Evolutionary conservation across 2,888 invertebrate species (phyloP), one percentile per base, ranked within the genome.

Genomic region (Beris morrisii): DNA sequence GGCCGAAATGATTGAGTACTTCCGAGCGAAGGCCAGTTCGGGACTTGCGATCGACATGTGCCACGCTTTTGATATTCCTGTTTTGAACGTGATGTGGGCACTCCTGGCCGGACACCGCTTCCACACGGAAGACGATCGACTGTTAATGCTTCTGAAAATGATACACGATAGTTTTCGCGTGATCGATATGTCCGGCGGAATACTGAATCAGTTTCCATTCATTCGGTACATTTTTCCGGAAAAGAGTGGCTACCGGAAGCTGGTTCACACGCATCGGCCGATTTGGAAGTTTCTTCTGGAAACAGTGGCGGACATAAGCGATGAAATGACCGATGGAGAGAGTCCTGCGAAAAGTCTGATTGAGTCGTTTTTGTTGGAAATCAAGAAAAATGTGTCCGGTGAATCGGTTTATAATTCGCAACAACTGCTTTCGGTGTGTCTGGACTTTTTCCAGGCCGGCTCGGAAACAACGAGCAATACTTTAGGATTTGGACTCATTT

Each of bases 1-100:
- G 13, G 70, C 72, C 4, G 80, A 80, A 55, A 79, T 90, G 38
- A 75, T 88, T 2, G 75, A 81, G 9, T 77, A 77, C 71, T 83
- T 83, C 43, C 77, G 75, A 45, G 75, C 71, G 13, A 79, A 76
- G 66, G 72, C 69, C 1, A 74, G 70, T 28, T 75, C 70, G 70
- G 61, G 22, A 32, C 22, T 53, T 38, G 78, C 84, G 0, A 79
- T 88, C 0, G 77, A 78, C 52, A 82, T 87, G 70, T 83, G 83
- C 68, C 78, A 77, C 9, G 77, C 83, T 1, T 84, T 90, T 50
- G 86, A 88, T 65, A 79, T 87, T 46, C 83, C 87, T 0, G 86
- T 89, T 1, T 78, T 90, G 69, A 90, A 90, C 75, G 84, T 86
- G 0, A 75, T 90, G 15, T 91, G 90, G 91, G 84, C 83, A 28